Evolutionary conservation across 2,797 vertebrate genomes (phyloP), one percentile per base, ranked within the genome.

Genomic region (Crax fasciolata): DNA sequence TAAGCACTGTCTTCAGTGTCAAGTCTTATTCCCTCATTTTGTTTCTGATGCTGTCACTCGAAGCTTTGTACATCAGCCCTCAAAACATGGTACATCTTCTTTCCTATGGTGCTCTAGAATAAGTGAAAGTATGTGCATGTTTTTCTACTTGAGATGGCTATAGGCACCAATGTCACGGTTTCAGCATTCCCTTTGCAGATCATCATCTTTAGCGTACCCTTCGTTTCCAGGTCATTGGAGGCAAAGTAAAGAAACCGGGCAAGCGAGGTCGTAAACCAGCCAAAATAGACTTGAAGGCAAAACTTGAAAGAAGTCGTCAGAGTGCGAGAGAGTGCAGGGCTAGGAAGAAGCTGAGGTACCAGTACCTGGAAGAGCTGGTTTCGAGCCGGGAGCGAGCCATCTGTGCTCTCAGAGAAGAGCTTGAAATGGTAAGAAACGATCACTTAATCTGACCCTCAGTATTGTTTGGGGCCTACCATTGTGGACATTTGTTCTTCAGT

Each of bases 271-370:
- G 99, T 15, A 99, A 99, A 96, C 99, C 99, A 17, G 99, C 99
- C 24, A 99, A 99, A 95, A 99, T 99, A 63, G 99, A 99, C 97
- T 96, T 99, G 97, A 99, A 99, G 97, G 99, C 99, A 57, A 99
- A 99, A 70, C 98, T 99, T 65, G 99, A 99, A 97, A 98, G 99
- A 32, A 99, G 99, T 95, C 98, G 99, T 6, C 99, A 99, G 97
- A 99, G 99, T 44, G 99, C 99, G 2, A 96, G 99, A n/a, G 99
- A 99, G 90, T 99, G 99, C 92, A 95, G 99, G 11, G 99, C 99
- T 62, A 94, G 99, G 57, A 99, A 99, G 97, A 99, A 99, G 95
- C 98, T 99, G 84, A 96, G 99, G 5, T 99, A 99, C 96, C 99
- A 99, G 97, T 99, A 99, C 94, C 97, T 99, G 97, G 99, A 99